Evolutionary conservation across 92 coral and sea anemone species (phyloP), one percentile per base, ranked within the genome.

Genomic region (Porites lobata): DNA sequence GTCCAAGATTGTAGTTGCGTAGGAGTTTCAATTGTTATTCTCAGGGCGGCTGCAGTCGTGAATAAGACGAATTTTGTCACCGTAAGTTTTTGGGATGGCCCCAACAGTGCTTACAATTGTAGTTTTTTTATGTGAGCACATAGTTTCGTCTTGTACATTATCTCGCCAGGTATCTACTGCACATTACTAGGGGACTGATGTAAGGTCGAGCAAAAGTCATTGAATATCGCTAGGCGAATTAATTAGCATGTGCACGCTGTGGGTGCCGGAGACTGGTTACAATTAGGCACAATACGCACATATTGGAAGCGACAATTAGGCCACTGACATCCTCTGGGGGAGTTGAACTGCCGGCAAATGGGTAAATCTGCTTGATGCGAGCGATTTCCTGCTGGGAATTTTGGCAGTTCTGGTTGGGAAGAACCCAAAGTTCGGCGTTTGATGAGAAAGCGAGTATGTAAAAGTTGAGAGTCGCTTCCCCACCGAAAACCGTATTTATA

Each of bases 41-140:
- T 50, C 63, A 21, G 87, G 92, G 6, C 86, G 73, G 14, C 81
- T 79, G 71, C 83, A 82, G 64, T 82, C 92, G 84, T 88, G 92
- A 18, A 88, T 88, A 9, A 88, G 76, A 43, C 77, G 88, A 20
- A 83, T 68, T 54, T 89, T 73, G 69, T 20, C 32, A 13, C 72
- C 24, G 65, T 89, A 62, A 7, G 92, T 88, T 75, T 89, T 89
- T 18, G 88, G 92, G 68, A 89, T 65, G 17, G 72, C 88, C 52
- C 85, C 89, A 57, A 89, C 69, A 11, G 79, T 85, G 52, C 92
- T 89, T 5, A 83, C 85, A 7, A 83, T 54, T 6, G 87, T 81
- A 7, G 87, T 65, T 21, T 64, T 64, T 19, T 8, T 0, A 5
- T 8, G 8, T 64, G 17, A 15, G 2, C 63, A 57, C 63, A 11